Evolutionary conservation across 2,888 invertebrate genomes (phyloP).

Genomic region (Clanis bilineata): DNA sequence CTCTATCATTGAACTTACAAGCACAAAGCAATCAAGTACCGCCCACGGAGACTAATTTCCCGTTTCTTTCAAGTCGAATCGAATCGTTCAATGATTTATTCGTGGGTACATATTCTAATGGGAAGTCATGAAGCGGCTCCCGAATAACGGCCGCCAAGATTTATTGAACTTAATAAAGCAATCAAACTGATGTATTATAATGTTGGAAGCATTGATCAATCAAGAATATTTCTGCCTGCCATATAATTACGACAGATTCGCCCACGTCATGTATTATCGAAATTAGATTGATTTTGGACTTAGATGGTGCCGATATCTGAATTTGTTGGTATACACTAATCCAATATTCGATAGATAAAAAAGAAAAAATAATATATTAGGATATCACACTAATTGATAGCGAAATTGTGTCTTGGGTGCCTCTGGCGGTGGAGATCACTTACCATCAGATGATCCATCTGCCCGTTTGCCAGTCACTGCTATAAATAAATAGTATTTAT

Average conservation of each 20-base stretch:
- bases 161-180: conserved; percentile 40
- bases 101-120: conserved; percentile 20
- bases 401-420: too few relatives aligned
- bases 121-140: conserved; percentile 32
- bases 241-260: conserved; percentile 8
- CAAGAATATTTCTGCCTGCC: not conserved
- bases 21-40: not conserved
- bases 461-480: too few relatives aligned
- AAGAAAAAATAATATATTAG: too few relatives aligned
- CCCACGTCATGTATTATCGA: not conserved
- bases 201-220: conserved; percentile 14
- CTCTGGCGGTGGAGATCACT: too few relatives aligned
- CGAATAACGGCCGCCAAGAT: conserved; percentile 33
- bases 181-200: conserved; percentile 37
- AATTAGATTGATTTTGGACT: not conserved
- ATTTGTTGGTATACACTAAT: not conserved
- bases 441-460: too few relatives aligned
- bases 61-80: not conserved
- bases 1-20: not conserved
- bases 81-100: not conserved
- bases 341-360: too few relatives aligned
- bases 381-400: too few relatives aligned
- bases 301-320: not conserved
- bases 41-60: conserved; percentile 5
- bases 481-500: too few relatives aligned